A percentile compares a stretch with the other conserved stretches of the same genome.
Conservation (phyloP, 2,888 invertebrate species). For the Pycnomerus fuliginosus region DNA sequence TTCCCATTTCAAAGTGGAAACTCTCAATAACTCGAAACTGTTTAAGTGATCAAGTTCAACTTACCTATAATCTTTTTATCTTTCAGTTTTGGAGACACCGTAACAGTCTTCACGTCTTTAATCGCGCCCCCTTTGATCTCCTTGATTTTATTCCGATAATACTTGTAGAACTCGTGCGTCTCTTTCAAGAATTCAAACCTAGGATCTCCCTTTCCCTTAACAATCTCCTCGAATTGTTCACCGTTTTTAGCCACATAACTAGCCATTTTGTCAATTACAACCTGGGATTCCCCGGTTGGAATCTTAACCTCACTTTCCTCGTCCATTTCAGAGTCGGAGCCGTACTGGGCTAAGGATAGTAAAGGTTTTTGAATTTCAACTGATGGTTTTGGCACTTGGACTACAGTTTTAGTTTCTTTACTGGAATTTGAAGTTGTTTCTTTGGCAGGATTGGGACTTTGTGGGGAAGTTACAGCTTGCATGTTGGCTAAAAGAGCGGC, state of each 20-base stretch:
- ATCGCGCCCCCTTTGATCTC: constrained; percentile 47
- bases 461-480: background rate
- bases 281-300: constrained; percentile 80
- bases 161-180: constrained; percentile 74
- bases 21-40: too few relatives aligned
- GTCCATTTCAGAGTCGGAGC: constrained; percentile 44
- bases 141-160: constrained; percentile 72
- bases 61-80: constrained; percentile 48
- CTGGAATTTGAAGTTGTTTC: background rate
- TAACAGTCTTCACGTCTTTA: constrained; percentile 14
- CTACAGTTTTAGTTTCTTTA: constrained; percentile 7
- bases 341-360: constrained; percentile 44
- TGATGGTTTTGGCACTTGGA: constrained; percentile 18
- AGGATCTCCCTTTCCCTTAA: constrained; percentile 79
- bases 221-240: constrained; percentile 86
- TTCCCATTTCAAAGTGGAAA: too few relatives aligned
- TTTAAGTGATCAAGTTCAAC: too few relatives aligned
- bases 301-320: constrained; percentile 52
- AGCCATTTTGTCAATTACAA: constrained; percentile 95
- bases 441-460: constrained; percentile 4
- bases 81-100: constrained; percentile 26
- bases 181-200: constrained; percentile 85
- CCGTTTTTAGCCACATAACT: constrained; percentile 96
- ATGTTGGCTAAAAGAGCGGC: constrained; percentile 18
- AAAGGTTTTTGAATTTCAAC: constrained; percentile 28